Evolutionary conservation across 2,888 invertebrate genomes (phyloP).

Genomic region (Pandemis corylana): DNA sequence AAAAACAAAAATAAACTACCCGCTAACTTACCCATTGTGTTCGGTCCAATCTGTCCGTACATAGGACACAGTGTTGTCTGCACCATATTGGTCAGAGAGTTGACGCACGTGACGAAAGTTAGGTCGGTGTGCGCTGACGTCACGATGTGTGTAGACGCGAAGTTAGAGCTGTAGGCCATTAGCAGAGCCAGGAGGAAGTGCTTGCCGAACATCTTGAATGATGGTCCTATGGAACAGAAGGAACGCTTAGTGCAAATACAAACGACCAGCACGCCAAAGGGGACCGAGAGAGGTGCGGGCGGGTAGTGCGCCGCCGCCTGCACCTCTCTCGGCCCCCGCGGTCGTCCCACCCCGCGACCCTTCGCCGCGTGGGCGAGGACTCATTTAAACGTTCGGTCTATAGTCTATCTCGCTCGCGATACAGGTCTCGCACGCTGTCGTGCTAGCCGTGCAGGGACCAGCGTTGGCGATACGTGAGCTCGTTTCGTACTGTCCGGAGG

Average conservation of each 20-base stretch:
- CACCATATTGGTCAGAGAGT: conserved; percentile 50
- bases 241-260: not conserved
- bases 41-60: conserved; percentile 46
- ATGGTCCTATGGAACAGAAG: conserved; percentile 45
- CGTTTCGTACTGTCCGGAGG: no score
- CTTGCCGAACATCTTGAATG: conserved; percentile 54
- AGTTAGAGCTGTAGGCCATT: conserved; percentile 51
- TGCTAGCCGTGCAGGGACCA: no score
- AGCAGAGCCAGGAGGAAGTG: conserved; percentile 52
- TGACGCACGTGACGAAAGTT: conserved; percentile 53
- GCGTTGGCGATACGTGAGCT: no score
- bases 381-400: no score
- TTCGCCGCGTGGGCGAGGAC: no score
- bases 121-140: conserved; percentile 53
- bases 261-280: no score
- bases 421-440: no score
- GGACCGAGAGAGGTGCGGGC: no score
- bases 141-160: conserved; percentile 58
- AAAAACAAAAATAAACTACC: not conserved
- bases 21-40: conserved; percentile 51
- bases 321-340: no score
- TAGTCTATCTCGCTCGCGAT: no score
- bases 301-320: no score
- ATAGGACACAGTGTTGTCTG: conserved; percentile 53
- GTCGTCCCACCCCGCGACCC: no score